A percentile compares a stretch with the other conserved stretches of the same genome.
These are phyloP conservation scores for Etheostoma spectabile DNA, from an alignment of 2,113 vertebrate genomes.

Conservation along the genomic window DNA sequence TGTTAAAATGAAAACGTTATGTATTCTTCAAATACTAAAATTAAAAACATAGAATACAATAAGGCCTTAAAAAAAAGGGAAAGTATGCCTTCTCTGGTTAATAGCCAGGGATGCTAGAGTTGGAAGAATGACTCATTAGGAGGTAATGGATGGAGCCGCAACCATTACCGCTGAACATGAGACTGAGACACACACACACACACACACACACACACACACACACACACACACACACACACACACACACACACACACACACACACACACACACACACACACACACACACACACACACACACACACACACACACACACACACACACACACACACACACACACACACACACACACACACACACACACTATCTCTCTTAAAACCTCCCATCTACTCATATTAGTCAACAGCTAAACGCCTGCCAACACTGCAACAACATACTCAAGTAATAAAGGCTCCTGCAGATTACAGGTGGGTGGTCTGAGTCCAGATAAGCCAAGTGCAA, in stretches of 20 bases:
- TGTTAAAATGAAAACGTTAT: background rate
- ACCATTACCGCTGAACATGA: constrained; percentile 23
- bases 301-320: background rate
- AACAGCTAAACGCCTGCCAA: constrained; percentile 16
- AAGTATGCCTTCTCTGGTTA: background rate
- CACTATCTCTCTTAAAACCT: background rate
- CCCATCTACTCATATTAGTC: constrained; percentile 37
- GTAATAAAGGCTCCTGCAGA: constrained; percentile 12
- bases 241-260: background rate
- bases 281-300: background rate
- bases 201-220: background rate
- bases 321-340: constrained; percentile 1
- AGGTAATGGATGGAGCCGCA: constrained; percentile 22
- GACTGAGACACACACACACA: constrained; percentile 12
- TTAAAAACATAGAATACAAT: too few relatives aligned
- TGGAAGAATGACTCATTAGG: constrained; percentile 33
- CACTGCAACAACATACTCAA: background rate
- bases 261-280: constrained; percentile 2
- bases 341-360: background rate
- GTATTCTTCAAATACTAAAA: background rate
- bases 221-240: background rate
- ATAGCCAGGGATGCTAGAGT: constrained; percentile 4
- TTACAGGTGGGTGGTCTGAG: constrained; percentile 8
- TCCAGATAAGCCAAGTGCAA: constrained; percentile 47
- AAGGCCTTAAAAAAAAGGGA: too few relatives aligned